Percentiles rank a stretch among this genome's conserved stretches.
Evolutionary conservation across 2,888 invertebrate species (phyloP).

Genomic region (Coelopa pilipes): DNA sequence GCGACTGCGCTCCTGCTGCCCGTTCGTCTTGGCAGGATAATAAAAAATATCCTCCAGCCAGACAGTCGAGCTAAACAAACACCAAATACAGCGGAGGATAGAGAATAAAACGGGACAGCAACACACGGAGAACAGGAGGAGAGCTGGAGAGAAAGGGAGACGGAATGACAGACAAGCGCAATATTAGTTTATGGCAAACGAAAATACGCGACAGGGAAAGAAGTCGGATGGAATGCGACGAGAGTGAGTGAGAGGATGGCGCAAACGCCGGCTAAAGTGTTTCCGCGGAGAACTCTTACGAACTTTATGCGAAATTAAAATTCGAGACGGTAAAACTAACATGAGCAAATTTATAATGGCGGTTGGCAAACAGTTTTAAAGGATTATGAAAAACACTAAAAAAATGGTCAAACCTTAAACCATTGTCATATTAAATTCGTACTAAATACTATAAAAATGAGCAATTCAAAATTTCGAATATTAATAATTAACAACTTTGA

Average conservation of each 20-base stretch:
- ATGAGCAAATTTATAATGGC: too few relatives aligned
- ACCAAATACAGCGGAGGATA: background rate
- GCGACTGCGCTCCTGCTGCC: background rate
- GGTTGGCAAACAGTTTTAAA: too few relatives aligned
- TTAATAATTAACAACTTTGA: too few relatives aligned
- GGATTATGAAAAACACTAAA: too few relatives aligned
- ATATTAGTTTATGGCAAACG: slow-evolving; percentile 16
- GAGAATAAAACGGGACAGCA: background rate
- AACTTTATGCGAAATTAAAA: too few relatives aligned
- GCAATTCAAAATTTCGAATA: too few relatives aligned
- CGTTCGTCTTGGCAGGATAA: slow-evolving; percentile 6
- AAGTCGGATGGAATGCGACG: background rate
- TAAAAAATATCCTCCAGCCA: slow-evolving; percentile 23
- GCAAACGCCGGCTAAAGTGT: too few relatives aligned
- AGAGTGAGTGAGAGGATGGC: background rate
- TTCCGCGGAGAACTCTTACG: too few relatives aligned
- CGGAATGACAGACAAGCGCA: slow-evolving; percentile 2
- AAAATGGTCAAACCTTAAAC: too few relatives aligned
- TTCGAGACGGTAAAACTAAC: too few relatives aligned
- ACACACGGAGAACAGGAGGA: background rate
- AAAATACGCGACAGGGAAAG: background rate
- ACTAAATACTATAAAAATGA: too few relatives aligned
- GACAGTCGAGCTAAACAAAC: slow-evolving; percentile 4
- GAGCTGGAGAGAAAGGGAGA: background rate
- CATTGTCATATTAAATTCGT: too few relatives aligned